Base-by-base conservation (phyloP, 2,797 vertebrate species). In the Babyrousa celebensis region DNA sequence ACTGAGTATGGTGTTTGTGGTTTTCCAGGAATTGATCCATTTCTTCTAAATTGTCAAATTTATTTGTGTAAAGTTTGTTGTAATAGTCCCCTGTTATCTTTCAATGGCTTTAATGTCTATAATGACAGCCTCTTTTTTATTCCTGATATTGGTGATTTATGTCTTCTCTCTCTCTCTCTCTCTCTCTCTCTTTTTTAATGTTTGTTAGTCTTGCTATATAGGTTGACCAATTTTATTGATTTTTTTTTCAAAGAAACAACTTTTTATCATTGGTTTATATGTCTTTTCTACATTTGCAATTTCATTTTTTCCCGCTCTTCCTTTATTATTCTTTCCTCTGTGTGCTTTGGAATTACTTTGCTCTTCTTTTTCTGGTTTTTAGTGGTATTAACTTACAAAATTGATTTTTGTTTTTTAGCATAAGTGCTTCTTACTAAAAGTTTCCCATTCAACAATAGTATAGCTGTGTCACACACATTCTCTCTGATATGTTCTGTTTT, bases 401-500 rank as follows among this genome's bases (percentile, higher is more conserved):
- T 72, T 83, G 43, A 75, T 36, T 84, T 32, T 82, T 82, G 65
- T 85, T 92, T 89, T 67, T 43, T n/a, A 85, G 75, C 18, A 14
- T 92, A 75, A 85, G 25, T 12, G 29, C 70, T 56, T 58, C 68
- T 72, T 63, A 83, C 70, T 36, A 72, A 54, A 83, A 83, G 20
- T 63, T 62, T 91, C 14, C 62, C 71, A 58, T 20, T 75, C 32
- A 43, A 25, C 32, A 92, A 32, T 56, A 83, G 25, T 65, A 54
- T 84, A 75, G 3, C 48, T 85, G 3, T 67, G 48, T 77, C 60
- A 14, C 48, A 85, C 27, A 43, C 36, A 56, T 85, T 65, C 60
- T 85, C 48, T 65, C 60, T 85, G 60, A 67, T 85, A 9, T 67
- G 5, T 74, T 83, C 58, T 77, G 75, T 65, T 84, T 84, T 75